Percentiles rank a stretch among this genome's conserved stretches.
Conservation (phyloP, 1,140 invertebrate genomes). For the Atta colombica region DNA sequence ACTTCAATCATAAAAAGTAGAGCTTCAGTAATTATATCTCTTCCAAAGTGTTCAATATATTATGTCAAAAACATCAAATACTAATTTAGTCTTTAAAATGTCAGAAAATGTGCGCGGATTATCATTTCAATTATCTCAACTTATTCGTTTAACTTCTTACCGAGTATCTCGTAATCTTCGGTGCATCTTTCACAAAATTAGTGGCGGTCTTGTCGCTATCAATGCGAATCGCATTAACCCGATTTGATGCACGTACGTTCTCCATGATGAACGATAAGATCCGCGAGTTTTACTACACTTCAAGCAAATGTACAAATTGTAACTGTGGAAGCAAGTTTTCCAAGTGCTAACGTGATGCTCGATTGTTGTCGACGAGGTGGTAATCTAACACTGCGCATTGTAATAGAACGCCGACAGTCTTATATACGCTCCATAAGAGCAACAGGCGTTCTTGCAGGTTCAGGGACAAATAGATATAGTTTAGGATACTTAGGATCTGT, state of each 20-base stretch:
- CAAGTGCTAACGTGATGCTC: constrained; percentile 61
- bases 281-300: background rate
- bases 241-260: constrained; percentile 26
- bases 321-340: constrained; percentile 28
- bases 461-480: constrained; percentile 76
- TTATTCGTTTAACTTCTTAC: constrained; percentile 70
- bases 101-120: background rate
- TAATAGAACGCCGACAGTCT: constrained; percentile 81
- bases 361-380: constrained; percentile 74
- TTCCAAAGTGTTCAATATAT: background rate
- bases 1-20: background rate
- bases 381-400: constrained; percentile 81
- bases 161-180: constrained; percentile 80
- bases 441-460: constrained; percentile 82
- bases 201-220: constrained; percentile 72
- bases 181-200: constrained; percentile 78
- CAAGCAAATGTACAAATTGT: background rate
- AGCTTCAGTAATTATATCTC: background rate
- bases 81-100: background rate
- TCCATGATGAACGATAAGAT: constrained; percentile 66
- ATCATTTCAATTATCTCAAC: background rate
- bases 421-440: constrained; percentile 81
- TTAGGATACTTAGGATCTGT: constrained; percentile 71
- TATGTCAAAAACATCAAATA: background rate
- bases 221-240: constrained; percentile 44